Conservation (phyloP, 2,888 invertebrate species). For the Allolobophora icterica region DNA sequence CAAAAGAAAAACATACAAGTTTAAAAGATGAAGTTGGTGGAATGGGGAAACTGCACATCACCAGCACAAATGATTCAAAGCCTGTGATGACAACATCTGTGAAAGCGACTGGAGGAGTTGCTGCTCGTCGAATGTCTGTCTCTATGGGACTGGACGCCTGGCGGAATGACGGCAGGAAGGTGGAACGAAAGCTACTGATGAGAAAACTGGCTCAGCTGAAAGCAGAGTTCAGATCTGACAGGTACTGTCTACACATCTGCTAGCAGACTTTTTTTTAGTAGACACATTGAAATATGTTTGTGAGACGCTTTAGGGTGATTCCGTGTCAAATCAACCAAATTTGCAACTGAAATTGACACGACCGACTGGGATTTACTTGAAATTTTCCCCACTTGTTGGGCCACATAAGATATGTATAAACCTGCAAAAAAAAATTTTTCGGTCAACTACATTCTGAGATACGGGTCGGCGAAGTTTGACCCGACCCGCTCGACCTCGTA, state of each 20-base stretch:
- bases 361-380: too few relatives aligned
- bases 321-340: too few relatives aligned
- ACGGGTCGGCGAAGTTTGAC: too few relatives aligned
- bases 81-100: neutral
- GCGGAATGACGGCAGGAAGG: constrained; percentile 13
- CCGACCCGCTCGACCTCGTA: too few relatives aligned
- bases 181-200: constrained; percentile 11
- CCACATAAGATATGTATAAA: too few relatives aligned
- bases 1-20: neutral
- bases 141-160: neutral
- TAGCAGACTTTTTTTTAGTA: neutral
- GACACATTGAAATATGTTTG: too few relatives aligned
- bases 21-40: neutral
- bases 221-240: neutral
- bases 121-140: neutral
- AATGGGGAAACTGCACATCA: neutral
- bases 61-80: neutral
- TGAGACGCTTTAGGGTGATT: too few relatives aligned
- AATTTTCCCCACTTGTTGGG: too few relatives aligned
- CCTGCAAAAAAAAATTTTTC: too few relatives aligned
- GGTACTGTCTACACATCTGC: neutral
- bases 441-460: too few relatives aligned
- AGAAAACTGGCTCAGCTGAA: constrained; percentile 12
- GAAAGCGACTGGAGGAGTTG: neutral
- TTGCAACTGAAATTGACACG: too few relatives aligned